These are phyloP conservation scores for Glyptemys insculpta DNA, from an alignment of 2,797 vertebrate genomes.

Conservation along the genomic window DNA sequence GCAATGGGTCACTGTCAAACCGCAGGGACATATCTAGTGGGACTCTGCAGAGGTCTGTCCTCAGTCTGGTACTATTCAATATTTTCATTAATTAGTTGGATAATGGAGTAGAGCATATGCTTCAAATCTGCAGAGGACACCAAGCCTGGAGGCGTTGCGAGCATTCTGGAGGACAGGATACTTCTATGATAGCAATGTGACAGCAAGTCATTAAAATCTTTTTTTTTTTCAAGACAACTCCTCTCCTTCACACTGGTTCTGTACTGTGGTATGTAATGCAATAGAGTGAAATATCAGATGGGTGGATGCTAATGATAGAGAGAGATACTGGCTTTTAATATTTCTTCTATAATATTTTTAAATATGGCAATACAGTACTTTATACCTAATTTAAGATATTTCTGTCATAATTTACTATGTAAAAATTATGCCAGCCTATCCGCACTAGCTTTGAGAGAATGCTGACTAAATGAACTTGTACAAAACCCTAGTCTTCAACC, in stretches of 20 bases:
- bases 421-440: constrained; percentile 6
- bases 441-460: constrained; percentile 9
- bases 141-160: neutral
- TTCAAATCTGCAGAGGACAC: neutral
- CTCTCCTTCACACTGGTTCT: neutral
- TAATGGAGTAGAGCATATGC: neutral
- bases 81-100: neutral
- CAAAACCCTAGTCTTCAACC: constrained; percentile 62
- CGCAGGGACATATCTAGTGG: neutral
- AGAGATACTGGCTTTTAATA: constrained; percentile 13
- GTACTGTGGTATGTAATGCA: neutral
- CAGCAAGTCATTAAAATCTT: neutral
- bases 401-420: neutral
- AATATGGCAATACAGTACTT: neutral
- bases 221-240: neutral
- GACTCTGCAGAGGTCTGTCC: neutral
- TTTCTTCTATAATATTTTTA: constrained; percentile 2
- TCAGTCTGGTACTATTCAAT: neutral
- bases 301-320: neutral
- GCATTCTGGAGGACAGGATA: neutral
- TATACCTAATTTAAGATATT: neutral
- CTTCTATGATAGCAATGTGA: neutral
- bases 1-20: neutral
- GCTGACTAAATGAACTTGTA: constrained; percentile 11
- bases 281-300: constrained; percentile 8